A percentile compares a stretch with the other conserved stretches of the same genome.
These are phyloP conservation scores for Coreius guichenoti DNA, from an alignment of 2,797 vertebrate species.

Conservation along the genomic window DNA sequence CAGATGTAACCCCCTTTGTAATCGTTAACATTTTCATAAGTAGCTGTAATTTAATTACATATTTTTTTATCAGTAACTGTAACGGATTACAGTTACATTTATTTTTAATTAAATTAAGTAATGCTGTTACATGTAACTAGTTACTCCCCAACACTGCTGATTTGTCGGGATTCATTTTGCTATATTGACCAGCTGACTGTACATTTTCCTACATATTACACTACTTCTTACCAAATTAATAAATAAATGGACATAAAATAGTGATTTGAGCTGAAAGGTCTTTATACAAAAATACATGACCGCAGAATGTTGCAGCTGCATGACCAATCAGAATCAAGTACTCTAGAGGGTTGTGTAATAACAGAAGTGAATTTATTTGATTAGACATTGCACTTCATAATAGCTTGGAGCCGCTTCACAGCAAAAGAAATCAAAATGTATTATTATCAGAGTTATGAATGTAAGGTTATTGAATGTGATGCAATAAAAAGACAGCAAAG, in stretches of 20 bases:
- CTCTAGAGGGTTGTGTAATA: neutral
- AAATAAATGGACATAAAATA: neutral
- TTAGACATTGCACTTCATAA: neutral
- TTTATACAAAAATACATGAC: neutral
- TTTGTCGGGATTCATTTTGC: neutral
- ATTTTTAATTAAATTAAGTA: no score
- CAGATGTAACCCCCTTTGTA: no score
- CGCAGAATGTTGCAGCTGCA: neutral
- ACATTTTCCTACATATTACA: neutral
- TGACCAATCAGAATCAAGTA: constrained; percentile 10
- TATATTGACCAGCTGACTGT: neutral
- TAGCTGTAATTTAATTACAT: no score
- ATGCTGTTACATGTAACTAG: no score
- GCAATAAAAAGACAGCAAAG: no score
- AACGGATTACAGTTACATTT: no score
- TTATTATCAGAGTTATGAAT: neutral
- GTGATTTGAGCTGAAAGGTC: neutral
- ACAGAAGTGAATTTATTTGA: neutral
- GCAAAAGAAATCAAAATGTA: neutral
- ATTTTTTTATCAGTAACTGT: no score
- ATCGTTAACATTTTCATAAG: no score
- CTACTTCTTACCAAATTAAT: neutral
- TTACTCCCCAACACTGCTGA: neutral
- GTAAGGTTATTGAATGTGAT: neutral
- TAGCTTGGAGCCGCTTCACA: neutral